Percentiles rank a stretch among this genome's conserved stretches.
phyloP scores from a whole-genome alignment of 2,113 vertebrate species.

The Cariama cristata region DNA sequence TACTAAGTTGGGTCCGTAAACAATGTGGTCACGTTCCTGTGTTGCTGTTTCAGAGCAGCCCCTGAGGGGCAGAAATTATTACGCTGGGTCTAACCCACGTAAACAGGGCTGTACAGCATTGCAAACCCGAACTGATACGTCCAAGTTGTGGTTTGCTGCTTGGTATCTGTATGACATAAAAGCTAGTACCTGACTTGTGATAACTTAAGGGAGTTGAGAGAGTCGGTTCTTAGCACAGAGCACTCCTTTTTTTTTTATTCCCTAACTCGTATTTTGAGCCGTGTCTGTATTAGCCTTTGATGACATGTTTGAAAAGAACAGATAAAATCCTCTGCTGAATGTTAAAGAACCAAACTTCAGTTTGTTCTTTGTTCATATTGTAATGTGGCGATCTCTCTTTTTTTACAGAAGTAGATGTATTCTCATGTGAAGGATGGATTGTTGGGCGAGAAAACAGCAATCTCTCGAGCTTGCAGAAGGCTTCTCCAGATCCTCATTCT shows the following conservation, averaged over 20 bases:
- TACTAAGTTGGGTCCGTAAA: rapidly evolving
- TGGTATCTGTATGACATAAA: not conserved
- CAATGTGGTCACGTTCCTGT: rapidly evolving
- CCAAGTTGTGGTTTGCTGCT: not conserved
- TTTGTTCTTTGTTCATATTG: not conserved
- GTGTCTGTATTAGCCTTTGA: not conserved
- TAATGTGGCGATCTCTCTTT: rapidly evolving
- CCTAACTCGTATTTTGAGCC: rapidly evolving
- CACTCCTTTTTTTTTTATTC: rapidly evolving
- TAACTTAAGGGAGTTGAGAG: not conserved
- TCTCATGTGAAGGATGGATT: not conserved
- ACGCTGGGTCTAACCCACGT: rapidly evolving
- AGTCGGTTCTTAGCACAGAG: no score
- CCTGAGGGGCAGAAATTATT: not conserved
- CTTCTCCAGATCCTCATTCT: not conserved
- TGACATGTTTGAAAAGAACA: not conserved
- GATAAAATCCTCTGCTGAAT: not conserved
- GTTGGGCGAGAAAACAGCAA: not conserved
- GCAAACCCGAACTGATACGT: rapidly evolving
- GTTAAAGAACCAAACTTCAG: not conserved
- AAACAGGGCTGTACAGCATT: not conserved
- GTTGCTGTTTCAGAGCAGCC: not conserved
- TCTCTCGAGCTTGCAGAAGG: not conserved
- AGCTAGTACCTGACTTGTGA: not conserved
- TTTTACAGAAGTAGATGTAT: not conserved